These are phyloP conservation scores for Anisognathus igniventris DNA, from an alignment of 2,797 vertebrate genomes.

Conservation along the genomic window DNA sequence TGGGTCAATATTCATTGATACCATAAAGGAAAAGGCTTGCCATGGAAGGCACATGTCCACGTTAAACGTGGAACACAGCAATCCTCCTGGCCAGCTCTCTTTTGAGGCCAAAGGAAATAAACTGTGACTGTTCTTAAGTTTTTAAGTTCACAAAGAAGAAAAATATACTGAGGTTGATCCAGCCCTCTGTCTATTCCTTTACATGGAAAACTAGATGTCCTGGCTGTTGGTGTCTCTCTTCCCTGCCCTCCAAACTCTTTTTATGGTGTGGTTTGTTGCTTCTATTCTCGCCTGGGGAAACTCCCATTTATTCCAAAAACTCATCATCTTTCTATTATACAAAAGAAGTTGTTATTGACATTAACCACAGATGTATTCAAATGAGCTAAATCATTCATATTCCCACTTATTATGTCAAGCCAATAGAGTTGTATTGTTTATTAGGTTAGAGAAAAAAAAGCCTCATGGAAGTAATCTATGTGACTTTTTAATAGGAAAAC, in stretches of 20 bases:
- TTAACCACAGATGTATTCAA: background rate
- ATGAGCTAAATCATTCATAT: background rate
- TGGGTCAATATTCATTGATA: background rate
- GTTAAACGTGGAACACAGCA: background rate
- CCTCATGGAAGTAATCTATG: background rate
- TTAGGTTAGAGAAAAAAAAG: background rate
- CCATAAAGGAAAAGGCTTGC: background rate
- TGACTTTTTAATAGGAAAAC: background rate
- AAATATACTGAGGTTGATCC: background rate
- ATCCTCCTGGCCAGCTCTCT: background rate
- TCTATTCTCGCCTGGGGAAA: background rate
- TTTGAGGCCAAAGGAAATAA: conserved; percentile 3
- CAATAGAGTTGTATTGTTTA: background rate
- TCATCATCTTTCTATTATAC: background rate
- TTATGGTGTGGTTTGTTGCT: background rate
- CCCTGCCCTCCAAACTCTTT: background rate
- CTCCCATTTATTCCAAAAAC: background rate
- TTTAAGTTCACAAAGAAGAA: background rate
- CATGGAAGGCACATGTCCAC: background rate
- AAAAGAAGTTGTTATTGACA: background rate
- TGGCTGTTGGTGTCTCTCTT: background rate
- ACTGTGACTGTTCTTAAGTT: background rate
- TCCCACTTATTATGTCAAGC: background rate
- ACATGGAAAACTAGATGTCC: background rate
- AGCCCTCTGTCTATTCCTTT: background rate